These are phyloP conservation scores for Benitochromis conjunctus DNA, from an alignment of 2,113 vertebrate genomes.

Conservation along the genomic window DNA sequence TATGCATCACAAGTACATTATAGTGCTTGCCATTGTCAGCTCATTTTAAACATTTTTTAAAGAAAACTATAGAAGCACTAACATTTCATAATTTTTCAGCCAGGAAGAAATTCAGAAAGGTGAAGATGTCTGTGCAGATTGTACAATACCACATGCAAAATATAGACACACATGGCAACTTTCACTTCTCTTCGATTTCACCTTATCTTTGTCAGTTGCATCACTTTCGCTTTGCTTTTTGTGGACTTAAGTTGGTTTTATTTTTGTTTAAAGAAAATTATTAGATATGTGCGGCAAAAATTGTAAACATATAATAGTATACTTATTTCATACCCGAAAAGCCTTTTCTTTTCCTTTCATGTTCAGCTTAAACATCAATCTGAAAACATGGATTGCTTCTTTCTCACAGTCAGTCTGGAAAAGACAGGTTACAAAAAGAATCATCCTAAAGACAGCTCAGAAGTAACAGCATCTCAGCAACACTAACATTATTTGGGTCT, in stretches of 20 bases:
- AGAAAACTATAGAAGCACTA: not conserved
- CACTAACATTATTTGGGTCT: fast-evolving
- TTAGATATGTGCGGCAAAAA: not conserved
- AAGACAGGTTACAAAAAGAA: not conserved
- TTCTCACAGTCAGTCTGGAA: constrained; percentile 54
- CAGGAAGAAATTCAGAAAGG: not conserved
- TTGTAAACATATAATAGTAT: not conserved
- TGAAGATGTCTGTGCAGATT: not conserved
- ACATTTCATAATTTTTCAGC: not conserved
- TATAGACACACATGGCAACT: not conserved
- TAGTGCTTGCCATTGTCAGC: not conserved
- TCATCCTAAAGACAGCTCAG: not conserved
- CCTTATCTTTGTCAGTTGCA: not conserved
- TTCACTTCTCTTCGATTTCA: not conserved
- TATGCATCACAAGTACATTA: not conserved
- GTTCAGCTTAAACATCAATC: constrained; percentile 70
- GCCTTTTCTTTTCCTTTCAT: constrained; percentile 34
- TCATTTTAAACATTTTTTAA: not conserved
- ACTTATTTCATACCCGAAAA: constrained; percentile 45
- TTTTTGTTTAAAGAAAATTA: not conserved
- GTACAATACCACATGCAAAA: not conserved
- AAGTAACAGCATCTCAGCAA: not conserved
- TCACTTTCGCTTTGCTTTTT: not conserved
- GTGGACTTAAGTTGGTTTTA: not conserved
- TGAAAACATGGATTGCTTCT: constrained; percentile 70